A percentile compares a stretch with the other conserved stretches of the same genome.
These are phyloP conservation scores for Forbesichthys agassizii DNA, from an alignment of 2,113 vertebrate genomes.

Conservation along the genomic window DNA sequence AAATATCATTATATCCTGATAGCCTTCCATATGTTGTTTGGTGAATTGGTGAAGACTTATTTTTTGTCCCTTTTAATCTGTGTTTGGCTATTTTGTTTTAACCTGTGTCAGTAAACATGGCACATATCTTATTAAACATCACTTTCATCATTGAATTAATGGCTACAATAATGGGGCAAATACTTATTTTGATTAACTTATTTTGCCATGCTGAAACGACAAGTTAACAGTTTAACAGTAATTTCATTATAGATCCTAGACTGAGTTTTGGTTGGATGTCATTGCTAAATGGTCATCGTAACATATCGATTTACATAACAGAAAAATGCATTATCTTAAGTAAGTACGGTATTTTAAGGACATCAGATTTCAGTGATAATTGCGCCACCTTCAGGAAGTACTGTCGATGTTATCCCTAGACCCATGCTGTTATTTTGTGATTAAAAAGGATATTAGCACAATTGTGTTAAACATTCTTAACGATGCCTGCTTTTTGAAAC, in stretches of 20 bases:
- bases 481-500: conserved; percentile 17
- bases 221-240: too few species aligned
- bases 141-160: too few species aligned
- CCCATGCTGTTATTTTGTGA: background rate
- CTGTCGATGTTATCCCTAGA: background rate
- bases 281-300: too few species aligned
- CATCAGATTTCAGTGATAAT: background rate
- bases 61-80: conserved; percentile 42
- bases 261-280: too few species aligned
- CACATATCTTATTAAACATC: background rate
- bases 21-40: conserved; percentile 12
- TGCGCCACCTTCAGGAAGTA: background rate
- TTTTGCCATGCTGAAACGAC: too few species aligned
- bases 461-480: background rate
- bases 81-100: conserved; percentile 19
- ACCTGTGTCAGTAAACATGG: conserved; percentile 17
- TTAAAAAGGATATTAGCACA: background rate
- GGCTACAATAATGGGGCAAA: too few species aligned
- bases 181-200: too few species aligned
- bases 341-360: too few species aligned
- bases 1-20: background rate
- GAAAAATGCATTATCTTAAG: too few species aligned
- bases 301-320: too few species aligned
- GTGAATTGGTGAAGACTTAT: background rate
- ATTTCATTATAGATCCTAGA: too few species aligned